Conservation (phyloP, 1,140 invertebrate genomes). For the Pachyrhynchus sulphureomaculatus region DNA sequence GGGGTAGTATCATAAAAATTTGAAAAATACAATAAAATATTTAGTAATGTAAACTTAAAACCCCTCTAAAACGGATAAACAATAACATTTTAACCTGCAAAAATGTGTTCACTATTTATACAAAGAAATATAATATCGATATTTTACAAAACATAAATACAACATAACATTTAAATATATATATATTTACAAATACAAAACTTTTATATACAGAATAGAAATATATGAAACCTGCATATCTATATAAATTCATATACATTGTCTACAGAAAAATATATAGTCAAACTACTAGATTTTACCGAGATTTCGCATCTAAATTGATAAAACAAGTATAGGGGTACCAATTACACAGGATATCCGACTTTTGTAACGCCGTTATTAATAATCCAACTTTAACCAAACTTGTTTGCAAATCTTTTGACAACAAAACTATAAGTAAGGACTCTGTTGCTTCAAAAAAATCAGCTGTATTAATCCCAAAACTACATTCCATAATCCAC, state of each 20-base stretch:
- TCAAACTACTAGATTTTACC: neutral
- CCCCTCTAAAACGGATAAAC: neutral
- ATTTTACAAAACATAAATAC: conserved; percentile 26
- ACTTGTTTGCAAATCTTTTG: too few relatives aligned
- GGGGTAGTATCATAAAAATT: neutral
- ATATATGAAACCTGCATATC: neutral
- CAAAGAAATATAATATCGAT: neutral
- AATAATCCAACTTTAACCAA: too few relatives aligned
- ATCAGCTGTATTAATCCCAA: too few relatives aligned
- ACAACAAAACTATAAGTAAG: too few relatives aligned
- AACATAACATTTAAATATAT: conserved; percentile 13
- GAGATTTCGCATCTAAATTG: too few relatives aligned
- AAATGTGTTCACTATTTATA: neutral
- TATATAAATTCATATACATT: neutral
- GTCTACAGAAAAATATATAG: neutral
- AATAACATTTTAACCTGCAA: neutral
- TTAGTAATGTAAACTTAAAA: neutral
- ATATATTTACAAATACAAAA: neutral
- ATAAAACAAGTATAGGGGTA: too few relatives aligned
- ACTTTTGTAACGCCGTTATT: too few relatives aligned
- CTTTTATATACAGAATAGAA: conserved; percentile 8
- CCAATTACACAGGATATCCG: too few relatives aligned
- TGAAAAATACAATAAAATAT: neutral
- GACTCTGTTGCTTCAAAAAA: too few relatives aligned
- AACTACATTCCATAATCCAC: too few relatives aligned